Conservation (phyloP, 2,113 vertebrate genomes). For the Oenanthe oenanthe region DNA sequence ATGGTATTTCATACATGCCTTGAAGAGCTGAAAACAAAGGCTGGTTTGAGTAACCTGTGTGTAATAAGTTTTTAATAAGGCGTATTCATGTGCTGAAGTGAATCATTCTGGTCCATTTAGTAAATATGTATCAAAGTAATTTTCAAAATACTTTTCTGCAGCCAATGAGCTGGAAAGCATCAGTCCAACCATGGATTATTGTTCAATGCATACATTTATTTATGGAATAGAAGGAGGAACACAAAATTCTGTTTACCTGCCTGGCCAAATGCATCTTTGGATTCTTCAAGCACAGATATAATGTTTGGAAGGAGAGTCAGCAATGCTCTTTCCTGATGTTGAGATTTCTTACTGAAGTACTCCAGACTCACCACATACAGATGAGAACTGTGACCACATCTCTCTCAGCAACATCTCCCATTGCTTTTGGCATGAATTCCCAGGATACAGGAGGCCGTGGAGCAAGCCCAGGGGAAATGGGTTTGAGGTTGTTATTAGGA, state of each 20-base stretch:
- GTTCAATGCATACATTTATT: constrained; percentile 66
- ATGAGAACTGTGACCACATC: background rate
- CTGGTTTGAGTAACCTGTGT: constrained; percentile 41
- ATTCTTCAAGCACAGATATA: background rate
- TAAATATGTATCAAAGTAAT: constrained; percentile 75
- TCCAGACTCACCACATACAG: background rate
- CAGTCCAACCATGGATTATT: constrained; percentile 58
- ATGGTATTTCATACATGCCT: constrained; percentile 41
- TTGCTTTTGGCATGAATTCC: background rate
- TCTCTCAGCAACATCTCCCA: background rate
- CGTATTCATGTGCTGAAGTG: constrained; percentile 26
- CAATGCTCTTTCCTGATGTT: background rate
- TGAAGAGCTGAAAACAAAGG: background rate
- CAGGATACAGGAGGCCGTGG: background rate
- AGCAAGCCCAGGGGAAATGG: background rate
- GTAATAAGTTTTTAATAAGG: constrained; percentile 68
- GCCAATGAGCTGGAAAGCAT: constrained; percentile 69
- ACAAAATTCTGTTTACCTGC: background rate
- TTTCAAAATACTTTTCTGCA: constrained; percentile 67
- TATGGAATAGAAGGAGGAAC: constrained; percentile 46
- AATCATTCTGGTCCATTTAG: constrained; percentile 70
- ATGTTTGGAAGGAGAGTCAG: background rate
- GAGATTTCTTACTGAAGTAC: background rate
- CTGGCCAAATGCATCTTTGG: background rate
- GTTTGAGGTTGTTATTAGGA: background rate